Evolutionary conservation across 2,888 invertebrate species (phyloP).

Genomic region (Saturnia japonica): DNA sequence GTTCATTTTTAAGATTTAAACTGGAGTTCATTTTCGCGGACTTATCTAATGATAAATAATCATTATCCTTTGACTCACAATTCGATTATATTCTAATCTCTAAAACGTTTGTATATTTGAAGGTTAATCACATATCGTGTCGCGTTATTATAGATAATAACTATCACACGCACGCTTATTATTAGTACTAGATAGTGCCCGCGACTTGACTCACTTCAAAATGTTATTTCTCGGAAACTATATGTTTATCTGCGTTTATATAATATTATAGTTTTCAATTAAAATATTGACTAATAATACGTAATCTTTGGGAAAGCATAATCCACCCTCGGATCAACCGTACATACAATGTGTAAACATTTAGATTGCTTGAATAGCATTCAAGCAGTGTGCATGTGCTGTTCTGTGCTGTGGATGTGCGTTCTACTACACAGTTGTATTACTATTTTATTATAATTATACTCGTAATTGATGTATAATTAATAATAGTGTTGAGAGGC

Average conservation of each 20-base stretch:
- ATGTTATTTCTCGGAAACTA: neutral
- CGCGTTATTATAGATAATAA: neutral
- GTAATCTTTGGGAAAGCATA: no score
- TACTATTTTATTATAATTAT: no score
- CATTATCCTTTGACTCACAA: neutral
- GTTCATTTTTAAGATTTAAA: neutral
- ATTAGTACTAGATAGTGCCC: neutral
- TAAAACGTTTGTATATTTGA: neutral
- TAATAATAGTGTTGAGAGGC: neutral
- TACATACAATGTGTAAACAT: neutral
- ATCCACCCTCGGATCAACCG: no score
- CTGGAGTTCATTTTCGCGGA: neutral
- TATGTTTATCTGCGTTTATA: neutral
- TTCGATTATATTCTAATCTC: neutral
- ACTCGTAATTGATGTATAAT: no score
- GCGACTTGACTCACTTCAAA: neutral
- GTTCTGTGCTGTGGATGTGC: no score
- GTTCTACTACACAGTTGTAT: no score
- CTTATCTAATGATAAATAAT: neutral
- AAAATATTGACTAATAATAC: no score
- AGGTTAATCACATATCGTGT: conserved; percentile 7
- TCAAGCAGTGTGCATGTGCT: neutral
- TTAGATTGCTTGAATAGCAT: neutral
- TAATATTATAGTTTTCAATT: no score
- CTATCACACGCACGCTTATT: neutral